Conservation (phyloP, 2,113 vertebrate species). For the Gopherus evgoodei region DNA sequence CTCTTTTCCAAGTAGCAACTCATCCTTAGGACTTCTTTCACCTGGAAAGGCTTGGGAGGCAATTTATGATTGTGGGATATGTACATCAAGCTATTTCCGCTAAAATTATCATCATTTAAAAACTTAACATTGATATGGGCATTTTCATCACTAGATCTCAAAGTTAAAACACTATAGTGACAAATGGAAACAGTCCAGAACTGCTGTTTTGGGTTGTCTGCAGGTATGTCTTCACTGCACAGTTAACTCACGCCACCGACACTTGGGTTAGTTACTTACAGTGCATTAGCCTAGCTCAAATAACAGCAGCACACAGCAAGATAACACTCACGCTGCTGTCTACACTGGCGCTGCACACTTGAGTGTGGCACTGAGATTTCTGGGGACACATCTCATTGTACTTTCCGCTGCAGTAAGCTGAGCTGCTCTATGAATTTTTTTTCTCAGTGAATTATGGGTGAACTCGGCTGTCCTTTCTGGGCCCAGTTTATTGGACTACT, state of each 20-base stretch:
- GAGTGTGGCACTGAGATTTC: neutral
- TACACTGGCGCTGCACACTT: neutral
- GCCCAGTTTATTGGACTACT: neutral
- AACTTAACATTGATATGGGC: neutral
- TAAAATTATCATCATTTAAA: neutral
- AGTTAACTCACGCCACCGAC: neutral
- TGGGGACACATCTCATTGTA: neutral
- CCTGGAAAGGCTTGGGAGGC: neutral
- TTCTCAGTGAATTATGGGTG: neutral
- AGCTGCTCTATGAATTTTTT: neutral
- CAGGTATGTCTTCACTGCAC: neutral
- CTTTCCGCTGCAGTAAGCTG: neutral
- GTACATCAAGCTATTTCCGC: neutral
- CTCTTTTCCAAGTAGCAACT: neutral
- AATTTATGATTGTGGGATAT: neutral
- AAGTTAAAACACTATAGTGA: neutral
- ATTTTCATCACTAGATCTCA: neutral
- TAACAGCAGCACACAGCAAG: neutral
- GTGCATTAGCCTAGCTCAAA: neutral
- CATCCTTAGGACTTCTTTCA: neutral
- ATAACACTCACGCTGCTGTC: neutral
- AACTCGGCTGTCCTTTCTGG: neutral
- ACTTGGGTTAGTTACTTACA: neutral
- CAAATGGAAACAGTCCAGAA: neutral
- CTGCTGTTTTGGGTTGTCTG: neutral